Percentiles rank a stretch among this genome's conserved stretches.
Conservation (phyloP, 1,140 invertebrate genomes). For the Lasaia peninsularis region DNA sequence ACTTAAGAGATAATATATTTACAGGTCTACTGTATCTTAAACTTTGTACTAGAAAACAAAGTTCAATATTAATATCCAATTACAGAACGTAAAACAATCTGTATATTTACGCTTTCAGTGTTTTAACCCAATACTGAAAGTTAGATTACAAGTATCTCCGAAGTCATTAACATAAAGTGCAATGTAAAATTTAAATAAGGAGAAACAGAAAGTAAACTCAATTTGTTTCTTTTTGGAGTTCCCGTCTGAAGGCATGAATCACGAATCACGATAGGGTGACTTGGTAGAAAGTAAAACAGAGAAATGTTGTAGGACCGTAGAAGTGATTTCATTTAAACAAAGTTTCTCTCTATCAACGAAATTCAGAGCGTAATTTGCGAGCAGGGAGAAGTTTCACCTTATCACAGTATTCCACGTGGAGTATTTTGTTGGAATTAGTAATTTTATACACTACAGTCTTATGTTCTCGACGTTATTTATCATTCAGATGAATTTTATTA, state of each 20-base stretch:
- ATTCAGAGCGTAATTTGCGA: constrained; percentile 73
- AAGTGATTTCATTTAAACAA: constrained; percentile 71
- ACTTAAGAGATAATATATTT: too few species aligned
- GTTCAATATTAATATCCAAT: too few species aligned
- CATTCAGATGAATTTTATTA: constrained; percentile 3
- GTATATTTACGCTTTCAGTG: too few species aligned
- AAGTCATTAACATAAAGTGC: constrained; percentile 19
- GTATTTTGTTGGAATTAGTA: constrained; percentile 65
- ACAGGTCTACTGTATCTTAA: too few species aligned
- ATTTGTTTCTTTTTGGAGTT: constrained; percentile 38
- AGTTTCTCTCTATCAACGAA: constrained; percentile 72
- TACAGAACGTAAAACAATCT: background rate
- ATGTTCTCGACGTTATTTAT: constrained; percentile 27
- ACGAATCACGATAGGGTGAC: constrained; percentile 51
- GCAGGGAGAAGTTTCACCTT: constrained; percentile 69
- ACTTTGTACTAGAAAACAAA: too few species aligned
- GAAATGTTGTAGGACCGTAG: constrained; percentile 57
- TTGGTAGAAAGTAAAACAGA: constrained; percentile 60
- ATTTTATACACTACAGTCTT: constrained; percentile 47
- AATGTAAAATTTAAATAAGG: constrained; percentile 36
- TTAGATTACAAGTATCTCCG: constrained; percentile 9
- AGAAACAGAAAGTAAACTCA: constrained; percentile 37
- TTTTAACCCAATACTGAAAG: background rate
- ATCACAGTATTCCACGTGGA: constrained; percentile 73
- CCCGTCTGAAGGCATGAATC: constrained; percentile 42